Evolutionary conservation across 2,113 vertebrate genomes (phyloP), one percentile per base, ranked within the genome.

Genomic region (Felis catus): DNA sequence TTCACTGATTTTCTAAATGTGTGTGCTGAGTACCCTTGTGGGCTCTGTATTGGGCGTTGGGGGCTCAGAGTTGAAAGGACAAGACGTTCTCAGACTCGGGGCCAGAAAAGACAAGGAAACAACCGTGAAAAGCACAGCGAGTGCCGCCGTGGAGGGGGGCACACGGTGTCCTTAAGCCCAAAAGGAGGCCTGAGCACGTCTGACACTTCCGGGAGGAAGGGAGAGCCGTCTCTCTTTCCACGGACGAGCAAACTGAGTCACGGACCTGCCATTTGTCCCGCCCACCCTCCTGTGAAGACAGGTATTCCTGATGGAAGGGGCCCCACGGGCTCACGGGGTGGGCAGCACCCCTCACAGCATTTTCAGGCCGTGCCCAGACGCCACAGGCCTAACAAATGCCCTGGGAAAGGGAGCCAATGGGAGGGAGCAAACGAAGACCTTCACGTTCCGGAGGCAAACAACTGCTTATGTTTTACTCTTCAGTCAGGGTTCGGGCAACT

Each of bases 11-110:
- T 51, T 15, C 58, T 45, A 53, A 58, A 45, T 45, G 12, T 16
- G 3, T 29, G 16, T 63, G 0, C 0, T 14, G 65, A 33, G 5
- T 25, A 19, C 27, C 5, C 13, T 5, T 45, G n/a, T 25, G 51
- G 15, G 21, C 21, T 70, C 31, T 36, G 41, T 27, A 29, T 13
- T 0, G 3, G 53, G 63, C 12, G 0, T 7, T 45, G 29, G 31
- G 41, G 31, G 14, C 21, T 48, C 48, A 25, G 61, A 88, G 36
- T 39, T 3, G 5, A 13, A n/a, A 53, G 16, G 25, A 58, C 13
- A 15, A 65, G 41, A 53, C 12, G 7, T 45, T 19, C 9, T 82
- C 73, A 45, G 31, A 19, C 53, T 61, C 13, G 18, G 33, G 31
- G 48, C 16, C 41, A 79, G 74, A 70, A 36, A 81, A 78, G 29